phyloP scores from a whole-genome alignment of 2,797 vertebrate genomes.

The Sciaenops ocellatus region DNA sequence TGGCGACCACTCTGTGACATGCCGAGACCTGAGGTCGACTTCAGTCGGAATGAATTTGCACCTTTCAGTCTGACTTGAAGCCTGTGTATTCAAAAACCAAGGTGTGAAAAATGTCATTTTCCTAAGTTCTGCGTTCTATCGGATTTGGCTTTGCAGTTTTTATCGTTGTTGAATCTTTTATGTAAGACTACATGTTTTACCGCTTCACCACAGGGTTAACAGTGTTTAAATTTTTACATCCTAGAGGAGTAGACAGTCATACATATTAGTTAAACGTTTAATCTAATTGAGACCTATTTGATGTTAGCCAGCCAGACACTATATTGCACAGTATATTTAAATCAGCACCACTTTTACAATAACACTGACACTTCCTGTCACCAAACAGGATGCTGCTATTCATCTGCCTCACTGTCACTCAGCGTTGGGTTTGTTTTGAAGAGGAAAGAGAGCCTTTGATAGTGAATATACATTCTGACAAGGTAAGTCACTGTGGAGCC shows the following conservation, averaged over 20 bases:
- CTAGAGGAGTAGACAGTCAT: background rate
- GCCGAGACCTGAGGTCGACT: background rate
- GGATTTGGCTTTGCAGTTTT: background rate
- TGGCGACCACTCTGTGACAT: conserved; percentile 19
- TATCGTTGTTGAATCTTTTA: background rate
- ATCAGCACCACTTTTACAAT: background rate
- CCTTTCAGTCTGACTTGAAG: background rate
- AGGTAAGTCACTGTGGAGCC: conserved; percentile 2
- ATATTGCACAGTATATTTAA: background rate
- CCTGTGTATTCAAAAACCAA: background rate
- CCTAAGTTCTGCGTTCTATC: background rate
- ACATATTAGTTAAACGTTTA: background rate
- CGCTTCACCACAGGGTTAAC: background rate
- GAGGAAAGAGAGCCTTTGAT: conserved; percentile 8
- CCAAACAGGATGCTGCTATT: conserved; percentile 19
- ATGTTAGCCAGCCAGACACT: background rate
- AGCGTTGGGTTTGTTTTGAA: conserved; percentile 28
- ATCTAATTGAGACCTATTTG: conserved; percentile 8
- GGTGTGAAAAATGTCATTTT: background rate
- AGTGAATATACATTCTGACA: conserved; percentile 23
- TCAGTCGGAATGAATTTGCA: background rate
- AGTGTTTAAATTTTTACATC: background rate
- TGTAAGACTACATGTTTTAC: background rate
- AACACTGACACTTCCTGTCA: conserved; percentile 3
- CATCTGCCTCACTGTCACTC: background rate